Conservation (phyloP, 2,888 invertebrate species). For the Leptopterna dolabrata region DNA sequence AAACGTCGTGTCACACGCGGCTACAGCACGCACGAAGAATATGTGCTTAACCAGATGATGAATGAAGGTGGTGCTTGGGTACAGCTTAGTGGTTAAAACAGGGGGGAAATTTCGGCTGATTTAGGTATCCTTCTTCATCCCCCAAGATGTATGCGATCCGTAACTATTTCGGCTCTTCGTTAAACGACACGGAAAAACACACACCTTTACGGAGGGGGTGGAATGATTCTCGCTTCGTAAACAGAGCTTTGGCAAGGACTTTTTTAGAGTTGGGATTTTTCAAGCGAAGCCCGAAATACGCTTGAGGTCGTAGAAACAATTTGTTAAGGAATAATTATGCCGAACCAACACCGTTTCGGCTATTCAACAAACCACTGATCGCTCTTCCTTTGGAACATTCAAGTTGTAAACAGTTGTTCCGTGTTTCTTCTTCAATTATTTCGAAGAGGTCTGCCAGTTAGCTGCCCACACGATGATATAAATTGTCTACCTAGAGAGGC, state of each 20-base stretch:
- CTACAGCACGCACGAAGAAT: no score
- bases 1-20: no score
- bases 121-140: no score
- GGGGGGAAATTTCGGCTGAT: no score
- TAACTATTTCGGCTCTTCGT: background rate
- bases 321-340: conserved; percentile 21
- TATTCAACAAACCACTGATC: conserved; percentile 6
- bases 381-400: background rate
- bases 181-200: conserved; percentile 7
- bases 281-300: background rate
- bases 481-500: background rate
- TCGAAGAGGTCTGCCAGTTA: background rate
- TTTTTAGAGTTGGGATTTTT: background rate
- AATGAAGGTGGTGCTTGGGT: no score
- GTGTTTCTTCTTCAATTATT: background rate
- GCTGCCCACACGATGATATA: background rate
- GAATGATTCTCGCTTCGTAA: background rate
- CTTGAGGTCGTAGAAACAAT: background rate
- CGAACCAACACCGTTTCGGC: background rate
- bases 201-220: background rate
- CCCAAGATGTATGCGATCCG: background rate
- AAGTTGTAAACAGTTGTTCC: background rate
- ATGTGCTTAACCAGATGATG: no score
- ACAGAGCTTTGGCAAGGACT: background rate
- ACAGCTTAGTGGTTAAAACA: no score